Evolutionary conservation across 2,888 invertebrate genomes (phyloP).

Genomic region (Tipula vernalis): DNA sequence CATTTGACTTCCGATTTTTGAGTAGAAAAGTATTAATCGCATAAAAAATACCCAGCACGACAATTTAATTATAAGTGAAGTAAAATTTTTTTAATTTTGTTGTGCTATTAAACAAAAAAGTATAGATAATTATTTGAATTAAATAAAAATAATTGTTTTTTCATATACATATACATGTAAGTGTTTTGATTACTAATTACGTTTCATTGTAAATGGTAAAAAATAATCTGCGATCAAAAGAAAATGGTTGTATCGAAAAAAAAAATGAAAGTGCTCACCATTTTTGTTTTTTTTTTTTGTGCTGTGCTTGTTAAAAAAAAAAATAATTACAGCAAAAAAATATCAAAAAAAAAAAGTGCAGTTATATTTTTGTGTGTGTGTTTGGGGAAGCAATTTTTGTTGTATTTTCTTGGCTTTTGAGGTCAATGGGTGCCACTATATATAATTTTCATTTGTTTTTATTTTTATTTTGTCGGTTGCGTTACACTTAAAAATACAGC

Average conservation of each 20-base stretch:
- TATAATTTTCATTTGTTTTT: neutral
- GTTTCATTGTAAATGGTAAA: neutral
- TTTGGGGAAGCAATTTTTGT: neutral
- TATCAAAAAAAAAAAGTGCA: neutral
- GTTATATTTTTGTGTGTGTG: neutral
- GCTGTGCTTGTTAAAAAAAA: neutral
- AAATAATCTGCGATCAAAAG: neutral
- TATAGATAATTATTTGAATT: neutral
- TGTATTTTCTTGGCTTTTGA: neutral
- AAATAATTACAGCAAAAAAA: neutral
- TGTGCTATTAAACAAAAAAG: neutral
- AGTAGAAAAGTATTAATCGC: neutral
- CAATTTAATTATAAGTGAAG: neutral
- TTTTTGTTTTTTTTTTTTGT: neutral
- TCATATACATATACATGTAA: neutral
- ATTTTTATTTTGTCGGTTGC: neutral
- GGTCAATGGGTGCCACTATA: neutral
- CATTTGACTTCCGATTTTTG: neutral
- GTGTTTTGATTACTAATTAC: neutral
- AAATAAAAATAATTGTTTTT: neutral
- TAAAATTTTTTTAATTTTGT: neutral
- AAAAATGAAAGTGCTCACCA: neutral
- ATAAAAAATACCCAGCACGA: neutral
- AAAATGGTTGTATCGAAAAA: neutral
- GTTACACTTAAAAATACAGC: constrained; percentile 12